Percentiles rank a stretch among this genome's conserved stretches.
phyloP scores from a whole-genome alignment of 2,797 vertebrate species.

The Sebastes vulpes region DNA sequence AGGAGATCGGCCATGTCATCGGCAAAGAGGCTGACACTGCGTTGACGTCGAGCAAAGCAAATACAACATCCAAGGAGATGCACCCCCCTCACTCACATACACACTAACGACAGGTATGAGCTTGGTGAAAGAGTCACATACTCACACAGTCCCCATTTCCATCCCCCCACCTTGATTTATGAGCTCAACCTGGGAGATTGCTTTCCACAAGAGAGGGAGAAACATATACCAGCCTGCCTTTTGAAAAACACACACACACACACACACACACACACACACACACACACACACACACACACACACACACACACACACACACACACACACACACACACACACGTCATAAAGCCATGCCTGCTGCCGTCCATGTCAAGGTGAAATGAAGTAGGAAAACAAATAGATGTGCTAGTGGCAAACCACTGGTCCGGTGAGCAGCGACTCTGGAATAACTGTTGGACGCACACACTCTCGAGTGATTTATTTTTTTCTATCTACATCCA shows the following conservation, averaged over 20 bases:
- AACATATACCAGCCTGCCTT: constrained; percentile 58
- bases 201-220: constrained; percentile 72
- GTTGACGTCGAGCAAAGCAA: constrained; percentile 37
- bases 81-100: background rate
- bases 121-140: constrained; percentile 32
- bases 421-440: constrained; percentile 65
- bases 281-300: background rate
- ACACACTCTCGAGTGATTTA: constrained; percentile 34
- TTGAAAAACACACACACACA: constrained; percentile 40
- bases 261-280: background rate
- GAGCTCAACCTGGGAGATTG: constrained; percentile 80
- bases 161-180: constrained; percentile 81
- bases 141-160: constrained; percentile 40
- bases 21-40: constrained; percentile 33
- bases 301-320: constrained; percentile 23
- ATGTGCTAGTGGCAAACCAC: constrained; percentile 74
- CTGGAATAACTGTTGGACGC: constrained; percentile 65
- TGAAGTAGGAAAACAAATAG: constrained; percentile 84
- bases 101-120: constrained; percentile 47
- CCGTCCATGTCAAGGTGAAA: constrained; percentile 84
- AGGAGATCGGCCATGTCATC: constrained; percentile 29
- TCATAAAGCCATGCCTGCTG: constrained; percentile 64
- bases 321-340: no score
- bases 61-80: constrained; percentile 23
- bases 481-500: constrained; percentile 45